Base-by-base conservation (phyloP, 1,140 invertebrate species). In the Frieseomelitta varia region DNA sequence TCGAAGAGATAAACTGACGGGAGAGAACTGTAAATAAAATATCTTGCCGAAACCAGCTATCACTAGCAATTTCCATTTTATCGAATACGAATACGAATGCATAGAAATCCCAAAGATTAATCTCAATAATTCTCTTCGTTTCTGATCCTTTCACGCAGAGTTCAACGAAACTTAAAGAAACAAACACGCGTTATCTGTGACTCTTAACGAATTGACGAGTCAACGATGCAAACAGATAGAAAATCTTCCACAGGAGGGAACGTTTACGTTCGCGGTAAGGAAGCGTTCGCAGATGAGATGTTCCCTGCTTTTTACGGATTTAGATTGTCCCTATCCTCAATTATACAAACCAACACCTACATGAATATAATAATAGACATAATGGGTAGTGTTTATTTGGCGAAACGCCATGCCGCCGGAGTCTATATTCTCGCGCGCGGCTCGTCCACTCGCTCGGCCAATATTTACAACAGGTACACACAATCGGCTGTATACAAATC, bases 301-400 rank as follows among this genome's bases (percentile, higher is more conserved):
- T 77, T 39, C 30, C 53, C 19, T 34, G 65, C 63, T 84, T 58
- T 65, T 71, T 76, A 79, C 81, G 58, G 69, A 79, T 84, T 84
- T 80, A 74, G 83, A 84, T 80, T 84, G 77, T 84, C 53, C 81
- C 83, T 80, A 84, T 80, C 79, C 77, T 63, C 61, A 51, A 71
- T 80, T 84, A 80, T 84, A 79, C 82, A 73, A 79, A 84, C 77
- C 61, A 61, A 84, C 78, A 84, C 78, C 83, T 84, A 84, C 83
- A 84, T 84, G 83, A 79, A 84, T 79, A 67, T 84, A 84, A 84
- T 84, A 84, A 84, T 84, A 84, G 83, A 84, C 78, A 84, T 84
- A 84, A 84, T 84, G 83, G 78, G 77, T 84, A 84, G 77, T 84
- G 78, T 84, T 84, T 84, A 84, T 84, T 84, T 84, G 83, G 83